Percentiles rank a stretch among this genome's conserved stretches.
Evolutionary conservation across 2,797 vertebrate genomes (phyloP).

Genomic region (Sciurus carolinensis): DNA sequence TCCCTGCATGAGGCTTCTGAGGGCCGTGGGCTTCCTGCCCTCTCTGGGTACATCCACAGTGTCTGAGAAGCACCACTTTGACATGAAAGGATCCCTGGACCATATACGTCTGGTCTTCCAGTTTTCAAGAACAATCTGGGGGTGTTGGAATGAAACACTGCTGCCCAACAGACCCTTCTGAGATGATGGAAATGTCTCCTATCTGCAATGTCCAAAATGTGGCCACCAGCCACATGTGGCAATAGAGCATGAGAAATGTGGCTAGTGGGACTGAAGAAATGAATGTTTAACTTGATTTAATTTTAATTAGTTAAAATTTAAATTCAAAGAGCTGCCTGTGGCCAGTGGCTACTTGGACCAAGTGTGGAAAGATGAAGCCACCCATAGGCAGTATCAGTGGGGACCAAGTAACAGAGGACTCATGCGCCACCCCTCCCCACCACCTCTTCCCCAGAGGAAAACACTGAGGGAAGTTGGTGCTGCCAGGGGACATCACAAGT

Average conservation of each 20-base stretch:
- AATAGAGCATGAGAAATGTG: background rate
- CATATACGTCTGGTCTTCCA: background rate
- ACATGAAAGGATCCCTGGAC: background rate
- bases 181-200: background rate
- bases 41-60: background rate
- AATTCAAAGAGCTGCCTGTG: background rate
- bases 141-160: background rate
- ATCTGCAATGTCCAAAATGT: background rate
- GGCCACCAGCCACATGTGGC: background rate
- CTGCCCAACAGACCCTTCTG: background rate
- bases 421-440: background rate
- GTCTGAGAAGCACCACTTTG: background rate
- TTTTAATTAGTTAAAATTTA: slow-evolving; percentile 25
- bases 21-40: background rate
- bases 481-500: background rate
- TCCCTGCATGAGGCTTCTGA: background rate
- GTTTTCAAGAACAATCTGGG: background rate
- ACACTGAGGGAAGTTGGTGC: background rate
- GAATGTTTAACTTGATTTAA: background rate
- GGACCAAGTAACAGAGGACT: background rate
- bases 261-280: background rate
- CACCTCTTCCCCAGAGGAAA: background rate
- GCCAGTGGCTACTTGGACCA: background rate
- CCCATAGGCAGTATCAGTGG: background rate
- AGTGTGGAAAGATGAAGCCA: background rate